phyloP scores from a whole-genome alignment of 1,140 invertebrate genomes.

The Holcopasites calliopsidis region DNA sequence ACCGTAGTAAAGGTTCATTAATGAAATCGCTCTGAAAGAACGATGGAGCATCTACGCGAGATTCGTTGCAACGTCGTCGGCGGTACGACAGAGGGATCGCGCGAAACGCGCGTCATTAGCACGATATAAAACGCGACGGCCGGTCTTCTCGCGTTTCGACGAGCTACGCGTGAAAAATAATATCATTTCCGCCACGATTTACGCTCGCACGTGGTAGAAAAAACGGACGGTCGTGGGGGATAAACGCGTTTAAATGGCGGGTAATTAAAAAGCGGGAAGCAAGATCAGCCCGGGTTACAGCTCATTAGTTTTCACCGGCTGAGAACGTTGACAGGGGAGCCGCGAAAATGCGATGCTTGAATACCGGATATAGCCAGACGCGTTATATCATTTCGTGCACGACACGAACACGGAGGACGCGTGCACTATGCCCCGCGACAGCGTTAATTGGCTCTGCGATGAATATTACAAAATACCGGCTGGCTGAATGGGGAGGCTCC shows the following conservation, averaged over 20 bases:
- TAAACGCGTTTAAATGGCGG: constrained; percentile 43
- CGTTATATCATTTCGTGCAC: constrained; percentile 20
- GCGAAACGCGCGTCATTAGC: constrained; percentile 46
- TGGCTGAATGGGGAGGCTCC: constrained; percentile 27
- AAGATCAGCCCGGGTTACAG: constrained; percentile 54
- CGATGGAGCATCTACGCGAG: too few relatives aligned
- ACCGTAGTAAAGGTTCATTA: background rate
- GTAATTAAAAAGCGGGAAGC: constrained; percentile 58
- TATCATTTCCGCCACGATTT: constrained; percentile 15
- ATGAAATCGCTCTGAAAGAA: background rate
- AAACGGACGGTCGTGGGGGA: too few relatives aligned
- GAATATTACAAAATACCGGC: constrained; percentile 52
- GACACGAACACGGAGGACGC: background rate
- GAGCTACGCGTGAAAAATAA: constrained; percentile 19
- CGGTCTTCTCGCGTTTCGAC: background rate
- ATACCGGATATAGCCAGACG: constrained; percentile 48
- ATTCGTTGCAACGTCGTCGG: background rate
- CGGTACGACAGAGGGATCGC: constrained; percentile 24
- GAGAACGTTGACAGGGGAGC: constrained; percentile 40
- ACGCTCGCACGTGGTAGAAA: background rate
- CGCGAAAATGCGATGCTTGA: constrained; percentile 38
- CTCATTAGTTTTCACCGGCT: constrained; percentile 59
- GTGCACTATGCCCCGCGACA: constrained; percentile 9
- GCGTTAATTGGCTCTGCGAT: constrained; percentile 53
- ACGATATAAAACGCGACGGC: constrained; percentile 22